Conservation (phyloP, 1,140 invertebrate genomes). For the Alviniconcha marisindica region DNA sequence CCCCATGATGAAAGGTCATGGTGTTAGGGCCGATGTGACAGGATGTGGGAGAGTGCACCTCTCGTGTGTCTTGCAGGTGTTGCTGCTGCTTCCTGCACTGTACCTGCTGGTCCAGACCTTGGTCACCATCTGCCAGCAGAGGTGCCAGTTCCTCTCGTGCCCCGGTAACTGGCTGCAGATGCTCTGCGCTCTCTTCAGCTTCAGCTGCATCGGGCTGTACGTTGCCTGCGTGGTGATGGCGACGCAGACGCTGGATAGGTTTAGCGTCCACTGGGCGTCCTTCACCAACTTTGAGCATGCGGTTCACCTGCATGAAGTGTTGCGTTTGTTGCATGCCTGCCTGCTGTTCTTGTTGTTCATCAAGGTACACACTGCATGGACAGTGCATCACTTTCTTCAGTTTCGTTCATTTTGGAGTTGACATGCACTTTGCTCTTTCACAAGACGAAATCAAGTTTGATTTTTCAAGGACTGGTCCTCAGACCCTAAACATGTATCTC, state of each 20-base stretch:
- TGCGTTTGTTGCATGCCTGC: constrained; percentile 62
- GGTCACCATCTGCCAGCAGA: constrained; percentile 46
- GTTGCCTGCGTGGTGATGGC: constrained; percentile 62
- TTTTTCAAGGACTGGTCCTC: too few relatives aligned
- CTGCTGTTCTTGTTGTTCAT: constrained; percentile 66
- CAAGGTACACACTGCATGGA: constrained; percentile 60
- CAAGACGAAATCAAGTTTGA: too few relatives aligned
- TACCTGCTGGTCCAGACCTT: constrained; percentile 61
- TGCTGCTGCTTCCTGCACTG: constrained; percentile 60
- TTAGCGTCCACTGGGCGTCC: constrained; percentile 44
- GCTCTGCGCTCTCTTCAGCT: constrained; percentile 51
- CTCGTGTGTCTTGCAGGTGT: constrained; percentile 38
- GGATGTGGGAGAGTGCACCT: too few relatives aligned
- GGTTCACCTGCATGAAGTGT: constrained; percentile 59
- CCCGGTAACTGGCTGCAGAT: constrained; percentile 67
- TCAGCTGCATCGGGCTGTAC: constrained; percentile 62
- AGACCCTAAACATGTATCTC: too few relatives aligned
- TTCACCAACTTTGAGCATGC: constrained; percentile 63
- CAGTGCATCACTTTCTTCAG: too few relatives aligned
- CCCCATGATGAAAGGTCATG: too few relatives aligned
- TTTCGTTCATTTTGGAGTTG: too few relatives aligned
- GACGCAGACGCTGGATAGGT: constrained; percentile 56
- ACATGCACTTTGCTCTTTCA: too few relatives aligned
- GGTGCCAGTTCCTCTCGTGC: constrained; percentile 51
- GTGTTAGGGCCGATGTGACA: too few relatives aligned